A percentile compares a stretch with the other conserved stretches of the same genome.
phyloP scores from a whole-genome alignment of 2,113 vertebrate genomes.

The Vombatus ursinus region DNA sequence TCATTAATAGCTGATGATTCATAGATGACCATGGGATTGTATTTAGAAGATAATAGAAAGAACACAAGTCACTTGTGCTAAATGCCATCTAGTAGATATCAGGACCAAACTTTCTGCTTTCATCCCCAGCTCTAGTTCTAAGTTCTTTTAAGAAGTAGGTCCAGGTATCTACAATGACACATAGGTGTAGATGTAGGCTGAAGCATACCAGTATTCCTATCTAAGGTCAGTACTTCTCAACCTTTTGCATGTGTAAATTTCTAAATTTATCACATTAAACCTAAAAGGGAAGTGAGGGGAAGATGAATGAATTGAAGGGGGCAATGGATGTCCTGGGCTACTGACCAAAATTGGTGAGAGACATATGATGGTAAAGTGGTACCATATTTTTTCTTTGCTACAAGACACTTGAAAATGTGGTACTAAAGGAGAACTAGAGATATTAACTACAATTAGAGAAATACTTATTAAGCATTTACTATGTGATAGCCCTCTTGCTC shows the following conservation, averaged over 20 bases:
- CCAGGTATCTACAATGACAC: background rate
- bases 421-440: too few species aligned
- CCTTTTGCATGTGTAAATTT: too few species aligned
- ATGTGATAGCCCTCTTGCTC: background rate
- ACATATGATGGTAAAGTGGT: too few species aligned
- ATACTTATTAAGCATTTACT: background rate
- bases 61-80: background rate
- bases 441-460: too few species aligned
- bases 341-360: too few species aligned
- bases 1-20: background rate
- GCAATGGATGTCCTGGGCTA: too few species aligned
- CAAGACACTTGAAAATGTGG: too few species aligned
- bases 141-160: background rate
- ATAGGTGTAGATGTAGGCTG: background rate
- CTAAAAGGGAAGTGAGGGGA: too few species aligned
- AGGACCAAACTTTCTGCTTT: background rate
- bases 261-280: too few species aligned
- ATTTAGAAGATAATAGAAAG: background rate
- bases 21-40: background rate
- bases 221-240: too few species aligned
- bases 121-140: background rate
- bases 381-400: too few species aligned
- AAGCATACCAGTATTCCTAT: background rate
- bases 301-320: too few species aligned
- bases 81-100: background rate